Evolutionary conservation across 2,113 vertebrate species (phyloP).

Genomic region (Coracopsis vasa): DNA sequence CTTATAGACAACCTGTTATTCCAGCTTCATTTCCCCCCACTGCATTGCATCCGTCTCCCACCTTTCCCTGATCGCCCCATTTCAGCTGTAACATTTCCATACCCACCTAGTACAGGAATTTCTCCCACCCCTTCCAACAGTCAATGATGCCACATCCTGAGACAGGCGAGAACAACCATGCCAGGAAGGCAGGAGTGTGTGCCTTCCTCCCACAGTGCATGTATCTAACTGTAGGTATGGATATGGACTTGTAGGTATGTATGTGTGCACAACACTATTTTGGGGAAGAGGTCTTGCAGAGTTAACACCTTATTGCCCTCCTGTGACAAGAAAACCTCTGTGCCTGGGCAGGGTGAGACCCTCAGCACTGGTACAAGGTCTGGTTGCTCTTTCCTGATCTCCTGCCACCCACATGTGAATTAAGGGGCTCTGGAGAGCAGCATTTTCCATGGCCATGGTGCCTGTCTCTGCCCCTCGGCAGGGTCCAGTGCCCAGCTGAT

Average conservation of each 20-base stretch:
- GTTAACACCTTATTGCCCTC: not conserved
- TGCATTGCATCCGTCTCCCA: fast-evolving
- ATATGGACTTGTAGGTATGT: not conserved
- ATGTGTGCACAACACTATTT: not conserved
- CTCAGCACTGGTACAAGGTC: not conserved
- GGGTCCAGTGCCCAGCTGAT: not conserved
- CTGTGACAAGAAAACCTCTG: not conserved
- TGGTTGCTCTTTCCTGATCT: not conserved
- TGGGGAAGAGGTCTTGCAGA: not conserved
- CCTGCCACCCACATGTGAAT: not conserved
- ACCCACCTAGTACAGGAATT: not conserved
- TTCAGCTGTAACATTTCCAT: too few relatives aligned
- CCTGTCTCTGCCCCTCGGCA: not conserved
- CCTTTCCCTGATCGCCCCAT: fast-evolving
- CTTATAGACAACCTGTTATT: not conserved
- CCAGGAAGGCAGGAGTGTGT: fast-evolving
- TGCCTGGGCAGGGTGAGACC: not conserved
- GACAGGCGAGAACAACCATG: not conserved
- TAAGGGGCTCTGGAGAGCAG: not conserved
- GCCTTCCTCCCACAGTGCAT: not conserved
- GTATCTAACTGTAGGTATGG: not conserved
- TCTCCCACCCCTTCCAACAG: not conserved
- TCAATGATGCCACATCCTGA: fast-evolving
- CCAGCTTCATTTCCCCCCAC: too few relatives aligned
- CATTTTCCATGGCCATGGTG: fast-evolving